A percentile compares a stretch with the other conserved stretches of the same genome.
Evolutionary conservation across 2,797 vertebrate genomes (phyloP).

Genomic region (Pantherophis alleghaniensis): DNA sequence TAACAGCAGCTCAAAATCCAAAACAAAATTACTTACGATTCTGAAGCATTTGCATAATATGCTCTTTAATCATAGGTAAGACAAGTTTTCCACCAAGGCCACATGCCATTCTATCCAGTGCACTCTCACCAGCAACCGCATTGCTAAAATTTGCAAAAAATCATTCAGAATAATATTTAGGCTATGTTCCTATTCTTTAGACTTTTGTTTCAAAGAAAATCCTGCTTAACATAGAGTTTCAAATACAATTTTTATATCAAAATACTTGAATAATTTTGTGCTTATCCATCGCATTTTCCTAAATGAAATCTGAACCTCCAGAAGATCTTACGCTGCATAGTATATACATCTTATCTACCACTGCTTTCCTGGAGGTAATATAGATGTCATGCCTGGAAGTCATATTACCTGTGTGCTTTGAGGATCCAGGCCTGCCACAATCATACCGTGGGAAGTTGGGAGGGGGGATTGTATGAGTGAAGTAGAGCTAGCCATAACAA

Average conservation of each 20-base stretch:
- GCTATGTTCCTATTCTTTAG: background rate
- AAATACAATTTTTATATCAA: background rate
- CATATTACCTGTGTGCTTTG: too few species aligned
- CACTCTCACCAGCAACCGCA: slow-evolving; percentile 95
- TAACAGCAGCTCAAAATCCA: background rate
- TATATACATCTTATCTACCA: background rate
- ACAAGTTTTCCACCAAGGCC: slow-evolving; percentile 97
- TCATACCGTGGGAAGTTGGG: too few species aligned
- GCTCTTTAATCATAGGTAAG: slow-evolving; percentile 97
- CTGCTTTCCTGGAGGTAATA: background rate
- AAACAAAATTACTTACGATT: slow-evolving; percentile 82
- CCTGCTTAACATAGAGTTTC: background rate
- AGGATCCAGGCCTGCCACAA: too few species aligned
- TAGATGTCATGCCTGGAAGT: too few species aligned
- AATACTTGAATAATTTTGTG: background rate
- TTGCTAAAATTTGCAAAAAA: slow-evolving; percentile 75
- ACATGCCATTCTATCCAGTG: slow-evolving; percentile 94
- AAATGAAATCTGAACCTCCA: background rate
- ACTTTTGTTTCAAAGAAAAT: background rate
- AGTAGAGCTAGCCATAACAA: too few species aligned
- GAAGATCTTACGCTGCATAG: background rate
- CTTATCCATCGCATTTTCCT: background rate
- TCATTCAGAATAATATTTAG: background rate
- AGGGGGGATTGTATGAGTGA: too few species aligned
- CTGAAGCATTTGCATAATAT: slow-evolving; percentile 99